Conservation (phyloP, 2,113 vertebrate genomes). For the Sinosuthora webbiana region DNA sequence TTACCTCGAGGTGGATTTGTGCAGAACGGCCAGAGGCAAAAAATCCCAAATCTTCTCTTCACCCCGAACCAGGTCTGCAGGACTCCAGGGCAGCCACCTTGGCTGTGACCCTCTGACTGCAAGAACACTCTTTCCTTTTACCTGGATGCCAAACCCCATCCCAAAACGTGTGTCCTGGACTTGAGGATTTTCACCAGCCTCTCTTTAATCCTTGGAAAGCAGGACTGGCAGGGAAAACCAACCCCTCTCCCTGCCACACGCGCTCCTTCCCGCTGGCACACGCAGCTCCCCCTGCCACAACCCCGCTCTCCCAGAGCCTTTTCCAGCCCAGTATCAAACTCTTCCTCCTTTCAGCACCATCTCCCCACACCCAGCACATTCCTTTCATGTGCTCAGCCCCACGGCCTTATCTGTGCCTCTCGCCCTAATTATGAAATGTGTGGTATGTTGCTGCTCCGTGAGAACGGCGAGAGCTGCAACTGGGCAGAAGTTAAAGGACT, state of each 20-base stretch:
- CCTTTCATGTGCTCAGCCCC: slow-evolving; percentile 29
- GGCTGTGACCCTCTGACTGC: accelerated
- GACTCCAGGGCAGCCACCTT: accelerated
- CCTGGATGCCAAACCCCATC: background rate
- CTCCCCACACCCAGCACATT: slow-evolving; percentile 25
- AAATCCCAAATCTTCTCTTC: background rate
- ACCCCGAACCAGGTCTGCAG: accelerated
- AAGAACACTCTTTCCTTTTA: background rate
- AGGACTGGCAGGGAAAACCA: background rate
- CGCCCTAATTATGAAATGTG: slow-evolving; percentile 39
- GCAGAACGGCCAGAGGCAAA: accelerated
- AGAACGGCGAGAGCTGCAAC: background rate
- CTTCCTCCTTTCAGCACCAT: slow-evolving; percentile 47
- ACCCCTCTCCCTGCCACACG: accelerated
- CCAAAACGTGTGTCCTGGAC: too few species aligned
- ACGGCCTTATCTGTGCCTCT: slow-evolving; percentile 2
- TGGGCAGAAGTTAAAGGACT: slow-evolving; percentile 7
- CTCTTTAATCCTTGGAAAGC: background rate
- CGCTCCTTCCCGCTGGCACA: background rate
- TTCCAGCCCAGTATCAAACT: background rate
- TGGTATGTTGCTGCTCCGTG: slow-evolving; percentile 38
- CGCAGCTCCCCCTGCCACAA: background rate
- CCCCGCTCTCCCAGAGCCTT: background rate
- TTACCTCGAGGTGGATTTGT: background rate
- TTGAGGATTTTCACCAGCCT: background rate